Percentiles rank a stretch among this genome's conserved stretches.
phyloP scores from a whole-genome alignment of 2,888 invertebrate genomes.

The Phlogophora meticulosa region DNA sequence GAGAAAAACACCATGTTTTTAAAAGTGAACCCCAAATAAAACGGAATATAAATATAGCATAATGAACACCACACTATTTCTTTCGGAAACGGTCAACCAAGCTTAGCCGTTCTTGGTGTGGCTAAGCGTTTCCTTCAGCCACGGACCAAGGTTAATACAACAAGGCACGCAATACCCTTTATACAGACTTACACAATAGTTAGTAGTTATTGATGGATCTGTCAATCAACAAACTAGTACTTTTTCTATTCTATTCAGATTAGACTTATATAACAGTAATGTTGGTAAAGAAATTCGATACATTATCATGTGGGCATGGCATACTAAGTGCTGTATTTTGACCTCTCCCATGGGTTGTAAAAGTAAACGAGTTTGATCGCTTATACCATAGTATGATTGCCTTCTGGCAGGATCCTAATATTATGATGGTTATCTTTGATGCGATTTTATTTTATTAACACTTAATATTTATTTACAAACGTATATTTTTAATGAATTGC shows the following conservation, averaged over 20 bases:
- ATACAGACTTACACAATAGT: slow-evolving; percentile 8
- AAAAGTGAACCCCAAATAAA: slow-evolving; percentile 18
- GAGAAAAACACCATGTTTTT: background rate
- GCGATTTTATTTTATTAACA: no score
- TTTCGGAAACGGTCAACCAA: slow-evolving; percentile 35
- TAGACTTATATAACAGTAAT: slow-evolving; percentile 8
- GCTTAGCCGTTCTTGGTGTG: slow-evolving; percentile 41
- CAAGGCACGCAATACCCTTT: slow-evolving; percentile 54
- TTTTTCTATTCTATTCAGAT: background rate
- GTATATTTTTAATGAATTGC: no score
- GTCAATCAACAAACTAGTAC: slow-evolving; percentile 14
- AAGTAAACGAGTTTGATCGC: slow-evolving; percentile 18
- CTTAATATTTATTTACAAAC: no score
- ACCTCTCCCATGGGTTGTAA: background rate
- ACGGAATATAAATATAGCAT: slow-evolving; percentile 10
- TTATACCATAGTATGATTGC: slow-evolving; percentile 1
- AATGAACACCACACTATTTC: slow-evolving; percentile 32
- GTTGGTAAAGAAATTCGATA: slow-evolving; percentile 3
- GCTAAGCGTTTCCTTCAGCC: slow-evolving; percentile 49
- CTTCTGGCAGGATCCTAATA: background rate
- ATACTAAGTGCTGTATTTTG: slow-evolving; percentile 8
- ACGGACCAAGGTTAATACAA: slow-evolving; percentile 51
- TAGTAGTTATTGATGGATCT: slow-evolving; percentile 12
- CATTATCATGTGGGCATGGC: slow-evolving; percentile 2
- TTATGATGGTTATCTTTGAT: background rate